Conservation (phyloP, 2,113 vertebrate species). For the Oncorhynchus kisutch region DNA sequence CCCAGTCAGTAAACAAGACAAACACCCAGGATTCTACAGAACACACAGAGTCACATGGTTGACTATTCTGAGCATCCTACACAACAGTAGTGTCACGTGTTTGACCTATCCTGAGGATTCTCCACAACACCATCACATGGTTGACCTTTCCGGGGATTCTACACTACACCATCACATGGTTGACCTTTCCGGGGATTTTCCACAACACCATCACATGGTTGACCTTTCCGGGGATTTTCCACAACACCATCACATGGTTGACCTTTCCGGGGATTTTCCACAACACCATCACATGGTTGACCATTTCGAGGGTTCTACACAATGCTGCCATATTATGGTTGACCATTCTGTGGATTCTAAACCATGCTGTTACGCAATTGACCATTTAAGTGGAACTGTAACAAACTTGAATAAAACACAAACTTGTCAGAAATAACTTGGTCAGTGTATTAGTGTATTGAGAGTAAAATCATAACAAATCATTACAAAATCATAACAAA, state of each 20-base stretch:
- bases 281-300: neutral
- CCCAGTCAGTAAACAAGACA: constrained; percentile 8
- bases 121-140: neutral
- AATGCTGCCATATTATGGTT: too few relatives aligned
- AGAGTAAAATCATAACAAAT: too few relatives aligned
- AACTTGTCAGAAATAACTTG: too few relatives aligned
- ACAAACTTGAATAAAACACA: too few relatives aligned
- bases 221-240: neutral
- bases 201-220: neutral
- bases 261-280: neutral
- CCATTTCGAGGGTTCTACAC: neutral
- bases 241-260: neutral
- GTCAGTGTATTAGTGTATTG: too few relatives aligned
- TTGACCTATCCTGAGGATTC: neutral
- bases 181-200: neutral
- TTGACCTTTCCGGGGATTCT: neutral
- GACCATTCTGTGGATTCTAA: too few relatives aligned
- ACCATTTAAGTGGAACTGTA: too few relatives aligned
- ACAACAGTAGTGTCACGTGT: neutral
- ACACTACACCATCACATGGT: neutral
- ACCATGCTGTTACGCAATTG: too few relatives aligned
- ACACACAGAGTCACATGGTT: neutral
- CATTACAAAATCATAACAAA: too few relatives aligned
- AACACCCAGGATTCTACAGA: neutral
- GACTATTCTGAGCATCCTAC: neutral